These are phyloP conservation scores for Eunapius fragilis DNA, from an alignment of 37 sponge, comb jelly and placozoan genomes.

Conservation along the genomic window DNA sequence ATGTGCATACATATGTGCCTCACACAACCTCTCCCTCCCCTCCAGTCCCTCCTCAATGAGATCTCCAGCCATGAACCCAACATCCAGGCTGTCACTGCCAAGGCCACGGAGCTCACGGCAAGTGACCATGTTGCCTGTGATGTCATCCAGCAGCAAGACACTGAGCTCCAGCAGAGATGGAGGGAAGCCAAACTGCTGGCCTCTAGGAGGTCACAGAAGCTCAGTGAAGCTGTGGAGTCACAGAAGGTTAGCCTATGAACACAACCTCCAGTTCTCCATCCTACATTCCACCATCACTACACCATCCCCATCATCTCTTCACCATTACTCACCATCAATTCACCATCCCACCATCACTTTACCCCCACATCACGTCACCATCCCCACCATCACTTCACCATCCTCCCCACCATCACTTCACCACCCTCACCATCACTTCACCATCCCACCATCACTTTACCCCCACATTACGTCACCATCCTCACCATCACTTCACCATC, in stretches of 20 bases:
- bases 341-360: no score
- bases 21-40: neutral
- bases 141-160: constrained; percentile 60
- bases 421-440: no score
- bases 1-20: neutral
- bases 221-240: constrained; percentile 80
- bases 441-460: no score
- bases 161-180: constrained; percentile 66
- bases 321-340: no score
- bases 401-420: no score
- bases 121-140: constrained; percentile 78
- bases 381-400: no score
- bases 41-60: constrained; percentile 63
- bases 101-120: constrained; percentile 69
- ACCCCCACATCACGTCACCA: no score
- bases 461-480: no score
- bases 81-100: constrained; percentile 41
- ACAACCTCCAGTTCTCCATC: no score
- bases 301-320: no score
- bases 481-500: no score
- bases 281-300: no score
- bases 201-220: constrained; percentile 56
- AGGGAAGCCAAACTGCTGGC: constrained; percentile 75
- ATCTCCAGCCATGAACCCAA: constrained; percentile 65
- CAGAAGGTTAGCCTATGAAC: constrained; percentile 84